Base-by-base conservation (phyloP, 2,888 invertebrate species). In the Andrena praecox region DNA sequence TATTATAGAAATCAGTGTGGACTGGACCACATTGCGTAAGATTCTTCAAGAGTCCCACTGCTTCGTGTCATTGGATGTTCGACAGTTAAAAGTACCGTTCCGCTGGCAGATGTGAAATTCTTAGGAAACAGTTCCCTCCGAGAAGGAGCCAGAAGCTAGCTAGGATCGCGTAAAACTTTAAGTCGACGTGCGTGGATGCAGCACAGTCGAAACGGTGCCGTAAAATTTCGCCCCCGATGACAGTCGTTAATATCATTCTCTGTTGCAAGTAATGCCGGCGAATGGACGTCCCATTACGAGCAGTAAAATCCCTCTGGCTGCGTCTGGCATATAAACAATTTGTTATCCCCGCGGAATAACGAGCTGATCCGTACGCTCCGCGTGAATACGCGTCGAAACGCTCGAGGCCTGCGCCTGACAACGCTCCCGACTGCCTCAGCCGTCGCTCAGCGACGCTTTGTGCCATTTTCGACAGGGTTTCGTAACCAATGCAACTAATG, bases 331-430 rank as follows among this genome's bases (percentile, higher is more conserved):
- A 75, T 86, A 75, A 82, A 82, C 77, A 74, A 84, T 86, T 85
- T 70, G 82, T 85, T 87, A 87, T 87, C 79, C 72, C 72, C 50
- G 52, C 64, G 62, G 80, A 85, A 87, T 87, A 86, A 73, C 78
- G 63, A 68, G 69, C 59, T 20, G 67, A 82, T 77, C 70, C 74
- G 62, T 56, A 60, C 27, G 66, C 72, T 73, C 42, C 31, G 69
- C 77, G 63, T 77, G 70, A 74, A 81, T 68, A 78, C 60, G 52
- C 50, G 62, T 68, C 69, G 24, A 70, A 68, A 67, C 69, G 60
- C 70, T 54, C 71, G 60, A 29, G 29, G 48, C 72, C 70, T 85
- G 85, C 69, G 75, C 62, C 72, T 85, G 85, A 85, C 85, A 80
- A 74, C 81, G 31, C 52, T 67, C 48, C 48, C 52, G n/a, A 64